Percentiles rank a stretch among this genome's conserved stretches.
Evolutionary conservation across 2,113 vertebrate species (phyloP).

Genomic region (Heliornis fulica): DNA sequence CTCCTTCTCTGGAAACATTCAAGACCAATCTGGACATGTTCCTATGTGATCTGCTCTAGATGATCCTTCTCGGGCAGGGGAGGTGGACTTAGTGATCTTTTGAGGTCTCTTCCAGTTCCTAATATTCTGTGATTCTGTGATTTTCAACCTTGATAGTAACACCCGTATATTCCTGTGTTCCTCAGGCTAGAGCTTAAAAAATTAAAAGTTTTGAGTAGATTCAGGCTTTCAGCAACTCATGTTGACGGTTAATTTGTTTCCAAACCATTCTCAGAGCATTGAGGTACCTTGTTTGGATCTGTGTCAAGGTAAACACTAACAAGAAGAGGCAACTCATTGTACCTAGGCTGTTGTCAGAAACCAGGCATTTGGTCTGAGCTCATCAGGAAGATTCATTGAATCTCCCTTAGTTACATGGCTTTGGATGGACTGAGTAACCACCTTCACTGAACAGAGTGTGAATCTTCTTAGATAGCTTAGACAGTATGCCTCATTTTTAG

Average conservation of each 20-base stretch:
- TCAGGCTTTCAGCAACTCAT: background rate
- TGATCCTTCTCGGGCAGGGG: no score
- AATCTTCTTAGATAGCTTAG: background rate
- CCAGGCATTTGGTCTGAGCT: background rate
- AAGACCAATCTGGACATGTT: no score
- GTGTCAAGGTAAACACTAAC: background rate
- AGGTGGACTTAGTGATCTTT: no score
- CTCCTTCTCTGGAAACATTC: no score
- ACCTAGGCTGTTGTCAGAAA: background rate
- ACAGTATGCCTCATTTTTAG: background rate
- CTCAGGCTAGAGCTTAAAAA: background rate
- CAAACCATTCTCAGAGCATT: background rate
- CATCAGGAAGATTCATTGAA: background rate
- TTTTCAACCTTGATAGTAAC: no score
- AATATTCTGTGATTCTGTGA: no score
- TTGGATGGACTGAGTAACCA: background rate
- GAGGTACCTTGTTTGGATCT: background rate
- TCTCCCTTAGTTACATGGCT: background rate
- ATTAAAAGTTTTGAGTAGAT: background rate
- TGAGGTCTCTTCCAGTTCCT: no score
- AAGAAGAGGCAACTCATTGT: background rate
- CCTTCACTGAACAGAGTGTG: background rate
- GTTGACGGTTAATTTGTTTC: accelerated
- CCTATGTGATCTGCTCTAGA: no score
- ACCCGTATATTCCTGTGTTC: no score